Evolutionary conservation across 2,797 vertebrate genomes (phyloP).

Genomic region (Luscinia luscinia): DNA sequence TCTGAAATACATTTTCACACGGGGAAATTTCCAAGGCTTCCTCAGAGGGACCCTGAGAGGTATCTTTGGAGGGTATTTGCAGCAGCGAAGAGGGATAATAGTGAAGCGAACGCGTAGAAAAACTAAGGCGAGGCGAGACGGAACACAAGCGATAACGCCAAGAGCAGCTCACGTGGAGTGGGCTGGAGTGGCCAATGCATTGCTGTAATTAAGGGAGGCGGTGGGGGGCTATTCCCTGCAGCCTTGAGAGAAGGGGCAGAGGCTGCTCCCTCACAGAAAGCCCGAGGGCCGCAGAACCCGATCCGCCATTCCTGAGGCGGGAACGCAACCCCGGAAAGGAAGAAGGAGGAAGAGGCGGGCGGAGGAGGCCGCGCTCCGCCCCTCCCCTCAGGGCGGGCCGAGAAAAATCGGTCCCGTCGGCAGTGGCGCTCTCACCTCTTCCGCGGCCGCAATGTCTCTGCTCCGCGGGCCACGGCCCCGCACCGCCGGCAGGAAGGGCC

Average conservation of each 20-base stretch:
- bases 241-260: neutral
- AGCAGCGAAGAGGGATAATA: accelerated
- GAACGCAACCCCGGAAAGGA: accelerated
- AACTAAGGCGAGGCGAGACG: neutral
- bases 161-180: accelerated
- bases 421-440: accelerated
- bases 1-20: neutral
- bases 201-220: accelerated
- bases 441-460: neutral
- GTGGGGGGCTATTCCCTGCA: accelerated
- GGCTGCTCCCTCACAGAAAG: neutral
- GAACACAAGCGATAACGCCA: accelerated
- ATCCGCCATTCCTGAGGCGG: accelerated
- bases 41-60: neutral
- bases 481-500: neutral
- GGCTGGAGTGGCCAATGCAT: neutral
- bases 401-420: accelerated
- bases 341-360: neutral
- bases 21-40: neutral
- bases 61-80: neutral
- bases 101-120: accelerated
- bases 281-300: accelerated
- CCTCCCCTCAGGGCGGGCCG: neutral
- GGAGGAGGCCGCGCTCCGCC: neutral
- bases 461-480: neutral